phyloP scores from a whole-genome alignment of 2,888 invertebrate species.

The Ochropleura plecta region DNA sequence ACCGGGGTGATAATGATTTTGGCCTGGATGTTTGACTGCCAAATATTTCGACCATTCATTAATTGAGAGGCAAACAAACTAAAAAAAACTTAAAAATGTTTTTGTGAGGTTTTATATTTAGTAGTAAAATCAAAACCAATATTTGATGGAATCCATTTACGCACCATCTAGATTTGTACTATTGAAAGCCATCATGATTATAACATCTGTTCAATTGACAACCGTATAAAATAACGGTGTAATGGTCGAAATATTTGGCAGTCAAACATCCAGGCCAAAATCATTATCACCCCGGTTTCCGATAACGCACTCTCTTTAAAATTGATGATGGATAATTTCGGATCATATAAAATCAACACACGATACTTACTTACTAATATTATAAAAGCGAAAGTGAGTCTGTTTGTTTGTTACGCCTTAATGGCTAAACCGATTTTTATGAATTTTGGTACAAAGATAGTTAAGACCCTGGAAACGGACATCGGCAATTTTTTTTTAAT shows the following conservation, averaged over 20 bases:
- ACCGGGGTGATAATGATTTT: constrained; percentile 1
- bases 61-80: too few species aligned
- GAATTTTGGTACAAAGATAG: too few species aligned
- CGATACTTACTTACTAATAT: too few species aligned
- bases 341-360: too few species aligned
- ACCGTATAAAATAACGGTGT: not conserved
- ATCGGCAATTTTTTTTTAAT: too few species aligned
- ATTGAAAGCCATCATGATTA: not conserved
- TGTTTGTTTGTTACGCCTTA: too few species aligned
- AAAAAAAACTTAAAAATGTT: too few species aligned
- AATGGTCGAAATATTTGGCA: not conserved
- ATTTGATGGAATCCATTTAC: not conserved
- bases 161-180: not conserved
- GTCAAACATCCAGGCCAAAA: not conserved
- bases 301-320: not conserved
- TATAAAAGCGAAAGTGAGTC: too few species aligned
- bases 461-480: too few species aligned
- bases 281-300: not conserved
- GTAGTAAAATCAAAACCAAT: not conserved
- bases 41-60: constrained; percentile 1
- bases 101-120: not conserved
- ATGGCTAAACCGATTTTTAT: too few species aligned
- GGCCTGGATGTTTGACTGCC: not conserved
- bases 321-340: not conserved
- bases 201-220: not conserved